Evolutionary conservation across 2,888 invertebrate species (phyloP), one percentile per base, ranked within the genome.

Genomic region (Ctenicera cuprea): DNA sequence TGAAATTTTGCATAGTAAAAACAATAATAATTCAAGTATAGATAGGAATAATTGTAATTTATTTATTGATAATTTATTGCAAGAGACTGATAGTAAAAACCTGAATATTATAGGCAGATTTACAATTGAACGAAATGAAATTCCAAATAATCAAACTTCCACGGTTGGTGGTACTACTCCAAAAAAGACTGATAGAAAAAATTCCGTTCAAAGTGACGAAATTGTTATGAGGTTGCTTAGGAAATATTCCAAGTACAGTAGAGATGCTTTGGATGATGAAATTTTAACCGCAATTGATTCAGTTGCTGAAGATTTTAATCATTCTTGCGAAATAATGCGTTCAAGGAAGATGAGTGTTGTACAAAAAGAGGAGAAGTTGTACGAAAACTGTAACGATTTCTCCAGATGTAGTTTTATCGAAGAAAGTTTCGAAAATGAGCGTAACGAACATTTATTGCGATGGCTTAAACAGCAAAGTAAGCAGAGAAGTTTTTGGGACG

Each of bases 221-320:
- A 83, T 87, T 71, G 87, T 86, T 33, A 79, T 87, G 75, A 82
- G 84, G 76, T 79, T 87, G 73, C 81, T 87, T 45, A 86, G 85
- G 77, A 87, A 87, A 80, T 87, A 87, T 78, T 87, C 86, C 78
- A 86, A 86, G 75, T 87, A 87, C 73, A 87, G 86, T 73, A 83
- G 84, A 68, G 85, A 85, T 71, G 82, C 85, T 26, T 80, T 86
- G 20, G 87, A 86, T 69, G 82, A 85, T 71, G 84, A 86, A 8
- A 86, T 87, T 37, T 82, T 87, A 38, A 84, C 81, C 75, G 87
- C 87, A 54, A 83, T 87, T 37, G 86, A 85, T 76, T 82, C 78
- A n/a, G 77, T 76, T n/a, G 62, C 72, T 22, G 61, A 71, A 26
- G 67, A 71, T 18, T 54, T 71, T 12, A 70, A 65, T 30, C 70